Percentiles rank a stretch among this genome's conserved stretches.
Evolutionary conservation across 1,140 invertebrate genomes (phyloP).

Genomic region (Elymnias hypermnestra): DNA sequence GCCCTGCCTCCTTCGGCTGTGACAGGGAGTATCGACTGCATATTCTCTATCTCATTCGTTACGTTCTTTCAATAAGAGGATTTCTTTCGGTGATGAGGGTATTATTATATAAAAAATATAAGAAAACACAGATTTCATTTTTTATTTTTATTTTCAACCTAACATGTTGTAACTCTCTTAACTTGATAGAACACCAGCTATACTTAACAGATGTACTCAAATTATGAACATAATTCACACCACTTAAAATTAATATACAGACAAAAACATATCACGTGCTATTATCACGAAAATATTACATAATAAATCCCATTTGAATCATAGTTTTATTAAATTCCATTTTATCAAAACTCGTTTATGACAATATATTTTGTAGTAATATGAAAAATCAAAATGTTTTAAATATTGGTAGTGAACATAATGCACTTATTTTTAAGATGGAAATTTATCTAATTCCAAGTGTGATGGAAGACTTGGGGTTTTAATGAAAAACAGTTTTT

Average conservation of each 20-base stretch:
- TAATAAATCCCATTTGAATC: too few species aligned
- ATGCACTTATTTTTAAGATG: constrained; percentile 2
- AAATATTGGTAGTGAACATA: constrained; percentile 8
- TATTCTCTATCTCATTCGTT: too few species aligned
- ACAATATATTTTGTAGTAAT: too few species aligned
- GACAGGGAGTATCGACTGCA: too few species aligned
- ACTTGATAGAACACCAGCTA: constrained; percentile 65
- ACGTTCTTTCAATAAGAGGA: too few species aligned
- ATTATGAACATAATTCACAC: constrained; percentile 73
- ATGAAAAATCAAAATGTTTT: too few species aligned
- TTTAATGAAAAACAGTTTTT: constrained; percentile 3
- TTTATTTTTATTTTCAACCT: constrained; percentile 72
- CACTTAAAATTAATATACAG: constrained; percentile 63
- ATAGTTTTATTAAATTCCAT: constrained; percentile 69
- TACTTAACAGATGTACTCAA: constrained; percentile 61
- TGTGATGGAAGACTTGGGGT: constrained; percentile 16
- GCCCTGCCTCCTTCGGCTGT: too few species aligned
- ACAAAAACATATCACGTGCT: constrained; percentile 69
- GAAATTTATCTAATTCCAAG: constrained; percentile 7
- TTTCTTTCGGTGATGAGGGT: too few species aligned
- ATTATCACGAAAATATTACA: constrained; percentile 73
- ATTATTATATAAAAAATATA: too few species aligned
- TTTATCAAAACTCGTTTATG: constrained; percentile 68
- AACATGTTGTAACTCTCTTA: constrained; percentile 68
- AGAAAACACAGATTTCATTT: constrained; percentile 53